Evolutionary conservation across 2,113 vertebrate species (phyloP).

Genomic region (Benitochromis conjunctus): DNA sequence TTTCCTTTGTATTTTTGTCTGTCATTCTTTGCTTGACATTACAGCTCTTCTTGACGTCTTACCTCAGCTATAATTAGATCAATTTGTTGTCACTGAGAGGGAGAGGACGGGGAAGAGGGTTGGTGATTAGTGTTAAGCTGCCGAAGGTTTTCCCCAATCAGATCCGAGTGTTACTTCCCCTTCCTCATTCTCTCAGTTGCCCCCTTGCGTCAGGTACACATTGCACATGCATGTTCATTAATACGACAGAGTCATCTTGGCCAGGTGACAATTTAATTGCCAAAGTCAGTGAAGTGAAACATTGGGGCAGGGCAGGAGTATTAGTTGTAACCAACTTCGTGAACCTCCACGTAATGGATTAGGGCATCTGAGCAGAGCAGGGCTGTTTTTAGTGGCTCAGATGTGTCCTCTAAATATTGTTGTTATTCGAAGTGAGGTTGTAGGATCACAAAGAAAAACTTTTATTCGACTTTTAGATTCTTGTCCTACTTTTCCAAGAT

Average conservation of each 20-base stretch:
- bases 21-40: constrained; percentile 4
- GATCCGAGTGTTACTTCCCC: constrained; percentile 8
- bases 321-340: background rate
- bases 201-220: background rate
- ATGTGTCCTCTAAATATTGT: background rate
- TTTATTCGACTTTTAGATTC: constrained; percentile 16
- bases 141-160: constrained; percentile 8
- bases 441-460: constrained; percentile 11
- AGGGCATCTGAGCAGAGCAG: constrained; percentile 12
- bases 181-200: background rate
- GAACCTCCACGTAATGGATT: constrained; percentile 21
- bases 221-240: background rate
- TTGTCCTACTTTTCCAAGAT: constrained; percentile 5
- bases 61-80: constrained; percentile 29
- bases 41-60: background rate
- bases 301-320: background rate
- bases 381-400: background rate
- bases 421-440: constrained; percentile 21
- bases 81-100: constrained; percentile 1
- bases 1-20: background rate
- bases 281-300: constrained; percentile 42
- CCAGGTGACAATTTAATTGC: constrained; percentile 62
- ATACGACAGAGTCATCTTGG: background rate
- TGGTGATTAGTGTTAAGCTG: constrained; percentile 30
- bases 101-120: background rate